Evolutionary conservation across 2,888 invertebrate genomes (phyloP).

Genomic region (Sialis lutaria): DNA sequence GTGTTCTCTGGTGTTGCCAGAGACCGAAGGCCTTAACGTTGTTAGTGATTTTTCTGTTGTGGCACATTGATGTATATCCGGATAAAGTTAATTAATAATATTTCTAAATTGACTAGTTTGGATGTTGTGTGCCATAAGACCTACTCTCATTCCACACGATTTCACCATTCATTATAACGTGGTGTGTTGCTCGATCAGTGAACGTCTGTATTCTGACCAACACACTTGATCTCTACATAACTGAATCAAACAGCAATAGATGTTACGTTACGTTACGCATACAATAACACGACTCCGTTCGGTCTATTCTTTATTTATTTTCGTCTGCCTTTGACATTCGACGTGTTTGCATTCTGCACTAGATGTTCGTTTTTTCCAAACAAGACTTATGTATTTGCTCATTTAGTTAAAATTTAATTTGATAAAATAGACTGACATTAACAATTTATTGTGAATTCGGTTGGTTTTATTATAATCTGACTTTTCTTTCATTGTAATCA

Average conservation of each 20-base stretch:
- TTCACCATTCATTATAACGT: conserved; percentile 2
- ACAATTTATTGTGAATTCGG: neutral
- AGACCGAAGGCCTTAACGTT: neutral
- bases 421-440: conserved; percentile 2
- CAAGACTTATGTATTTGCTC: neutral
- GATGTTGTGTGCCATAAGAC: neutral
- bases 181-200: conserved; percentile 1
- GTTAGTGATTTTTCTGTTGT: too few species aligned
- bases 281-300: neutral
- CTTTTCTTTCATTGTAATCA: neutral
- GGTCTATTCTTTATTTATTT: neutral
- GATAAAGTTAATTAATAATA: too few species aligned
- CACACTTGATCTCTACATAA: conserved; percentile 1
- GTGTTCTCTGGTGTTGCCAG: neutral
- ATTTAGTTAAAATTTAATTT: conserved; percentile 1
- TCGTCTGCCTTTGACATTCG: neutral
- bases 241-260: conserved; percentile 1
- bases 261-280: neutral
- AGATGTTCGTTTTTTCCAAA: neutral
- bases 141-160: neutral
- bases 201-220: neutral
- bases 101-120: too few species aligned
- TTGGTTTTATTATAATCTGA: neutral
- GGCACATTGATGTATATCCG: too few species aligned
- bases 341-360: too few species aligned